These are phyloP conservation scores for Pygoscelis adeliae DNA, from an alignment of 2,113 vertebrate species.

Conservation along the genomic window DNA sequence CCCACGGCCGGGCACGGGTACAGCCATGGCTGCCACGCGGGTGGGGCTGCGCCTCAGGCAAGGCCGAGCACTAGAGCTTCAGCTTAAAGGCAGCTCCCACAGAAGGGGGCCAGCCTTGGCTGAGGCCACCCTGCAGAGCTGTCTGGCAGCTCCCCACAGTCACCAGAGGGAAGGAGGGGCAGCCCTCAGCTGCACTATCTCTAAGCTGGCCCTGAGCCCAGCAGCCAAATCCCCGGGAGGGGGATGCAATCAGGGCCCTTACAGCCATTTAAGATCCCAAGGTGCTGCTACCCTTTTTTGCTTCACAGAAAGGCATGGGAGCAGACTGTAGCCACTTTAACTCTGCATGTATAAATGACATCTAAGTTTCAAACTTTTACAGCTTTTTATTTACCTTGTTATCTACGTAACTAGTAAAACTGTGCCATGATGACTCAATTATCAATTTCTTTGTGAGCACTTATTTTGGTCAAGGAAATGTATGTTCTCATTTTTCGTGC, in stretches of 20 bases:
- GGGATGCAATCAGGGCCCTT: background rate
- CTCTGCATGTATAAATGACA: background rate
- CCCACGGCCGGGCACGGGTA: fast-evolving
- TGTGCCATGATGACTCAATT: background rate
- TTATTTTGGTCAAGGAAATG: background rate
- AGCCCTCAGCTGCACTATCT: background rate
- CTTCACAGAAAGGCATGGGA: background rate
- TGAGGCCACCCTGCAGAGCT: background rate
- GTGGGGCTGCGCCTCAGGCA: background rate
- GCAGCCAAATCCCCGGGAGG: background rate
- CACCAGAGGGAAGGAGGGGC: background rate
- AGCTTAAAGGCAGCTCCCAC: background rate
- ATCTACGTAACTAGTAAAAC: background rate
- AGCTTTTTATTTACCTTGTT: background rate
- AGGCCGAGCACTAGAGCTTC: background rate
- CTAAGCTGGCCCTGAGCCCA: background rate
- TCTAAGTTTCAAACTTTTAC: background rate
- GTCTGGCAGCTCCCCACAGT: background rate
- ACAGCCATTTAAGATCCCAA: background rate
- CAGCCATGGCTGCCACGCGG: fast-evolving
- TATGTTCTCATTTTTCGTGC: background rate
- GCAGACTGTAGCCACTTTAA: background rate
- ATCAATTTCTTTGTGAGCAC: fast-evolving
- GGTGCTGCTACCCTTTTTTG: background rate
- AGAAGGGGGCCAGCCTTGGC: background rate